Evolutionary conservation across 2,888 invertebrate genomes (phyloP), one percentile per base, ranked within the genome.

Genomic region (Nomada lathburiana): DNA sequence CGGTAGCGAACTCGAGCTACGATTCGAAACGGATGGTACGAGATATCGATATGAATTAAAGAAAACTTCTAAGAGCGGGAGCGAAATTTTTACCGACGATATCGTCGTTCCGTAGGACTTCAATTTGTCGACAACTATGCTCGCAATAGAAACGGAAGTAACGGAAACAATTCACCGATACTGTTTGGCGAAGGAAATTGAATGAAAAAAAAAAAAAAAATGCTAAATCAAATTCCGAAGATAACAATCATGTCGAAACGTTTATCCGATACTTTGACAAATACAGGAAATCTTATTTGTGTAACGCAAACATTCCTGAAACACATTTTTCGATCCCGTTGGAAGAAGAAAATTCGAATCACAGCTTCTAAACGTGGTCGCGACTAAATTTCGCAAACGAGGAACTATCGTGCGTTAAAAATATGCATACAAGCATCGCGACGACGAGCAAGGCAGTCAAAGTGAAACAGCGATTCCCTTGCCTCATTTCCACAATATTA

Each of bases 401-500:
- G 44, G 59, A 29, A 50, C 23, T 18, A 29, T 53, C 9, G 76
- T 50, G 18, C 53, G 29, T 52, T 65, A 67, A 70, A 80, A 70
- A 52, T 62, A 71, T 52, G 47, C 64, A 53, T 29, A 42, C 52
- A 53, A 64, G 64, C 29, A 18, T 52, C n/a, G 47, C 26, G 62
- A 47, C 36, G 36, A 36, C 36, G 36, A 36, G 47, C 23, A 13
- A 64, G 47, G 23, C 18, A 20, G 80, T n/a, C 55, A 59, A 72
- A 63, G 80, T 72, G 59, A 57, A 68, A 60, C 80, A 55, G 18
- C 74, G 52, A 74, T 65, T 69, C 44, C 53, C 63, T 44, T 23
- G 59, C 29, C 63, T 10, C 60, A 59, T 59, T 16, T 36, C 64
- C 55, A 68, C 76, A 50, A 62, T 80, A 67, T 67, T 67, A 47